Base-by-base conservation (phyloP, 2,113 vertebrate species). In the Procavia capensis region DNA sequence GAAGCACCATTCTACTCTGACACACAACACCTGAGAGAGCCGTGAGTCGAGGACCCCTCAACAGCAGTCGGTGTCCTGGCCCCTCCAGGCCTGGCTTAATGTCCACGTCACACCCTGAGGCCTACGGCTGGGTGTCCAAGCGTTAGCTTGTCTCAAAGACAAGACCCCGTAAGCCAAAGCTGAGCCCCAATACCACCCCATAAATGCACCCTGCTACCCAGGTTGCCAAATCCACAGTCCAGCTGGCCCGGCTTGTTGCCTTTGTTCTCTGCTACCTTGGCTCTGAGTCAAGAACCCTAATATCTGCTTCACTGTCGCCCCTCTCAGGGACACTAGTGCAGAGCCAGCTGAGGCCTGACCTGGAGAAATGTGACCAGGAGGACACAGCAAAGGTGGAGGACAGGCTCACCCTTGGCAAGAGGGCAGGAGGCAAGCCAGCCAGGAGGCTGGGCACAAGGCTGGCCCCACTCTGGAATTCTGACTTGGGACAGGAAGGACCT, bases 181-280 rank as follows among this genome's bases (percentile, higher is more conserved):
- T 66, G 27, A 41, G 16, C n/a, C 47, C 57, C 31, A 13, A 16
- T 3, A 3, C 6, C 8, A 0, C 2, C 41, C 25, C 10, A 7
- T n/a, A 70, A 16, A 16, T 5, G 13, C 68, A 10, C 34, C 43
- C 68, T 16, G 13, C 61, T 20, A 25, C 2, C 27, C 54, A 20
- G 43, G 25, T 10, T 13, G 66, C 79, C 50, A 34, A 14, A 34
- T 10, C 84, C 36, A 10, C 20, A 45, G 41, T 5, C 57, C 41
- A 16, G 22, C 25, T 34, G 13, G 19, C 75, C 45, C 4, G 1
- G 14, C 43, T 29, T 34, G 4, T 31, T 27, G 16, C 31, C 63
- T 43, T 3, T 34, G 5, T n/a, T 14, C 72, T 74, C 45, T n/a
- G 43, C 17, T 9, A 0, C 19, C 47, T 63, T 22, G 20, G 24